Conservation (phyloP, 2,888 invertebrate species). For the Tipula confusa region DNA sequence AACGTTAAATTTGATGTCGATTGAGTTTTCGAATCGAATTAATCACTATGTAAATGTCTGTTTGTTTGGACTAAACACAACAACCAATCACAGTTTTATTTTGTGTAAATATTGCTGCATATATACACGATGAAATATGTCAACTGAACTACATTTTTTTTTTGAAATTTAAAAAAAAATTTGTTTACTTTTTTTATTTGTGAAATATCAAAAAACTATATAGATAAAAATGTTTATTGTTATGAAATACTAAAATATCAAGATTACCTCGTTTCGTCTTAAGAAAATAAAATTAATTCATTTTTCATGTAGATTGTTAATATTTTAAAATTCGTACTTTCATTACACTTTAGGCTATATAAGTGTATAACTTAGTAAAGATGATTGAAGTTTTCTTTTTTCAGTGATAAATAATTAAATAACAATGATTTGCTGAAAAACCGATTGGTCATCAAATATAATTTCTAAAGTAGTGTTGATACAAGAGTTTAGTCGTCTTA, state of each 20-base stretch:
- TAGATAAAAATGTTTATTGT: background rate
- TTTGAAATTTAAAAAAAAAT: background rate
- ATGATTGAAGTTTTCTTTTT: too few species aligned
- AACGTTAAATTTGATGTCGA: background rate
- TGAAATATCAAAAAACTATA: background rate
- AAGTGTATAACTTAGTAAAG: background rate
- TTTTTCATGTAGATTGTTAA: background rate
- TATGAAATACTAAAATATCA: background rate
- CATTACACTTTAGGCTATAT: background rate
- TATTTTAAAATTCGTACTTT: background rate
- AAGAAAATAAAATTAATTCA: background rate
- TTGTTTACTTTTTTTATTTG: background rate
- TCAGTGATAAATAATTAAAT: background rate
- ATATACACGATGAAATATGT: background rate
- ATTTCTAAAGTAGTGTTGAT: background rate
- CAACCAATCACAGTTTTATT: background rate
- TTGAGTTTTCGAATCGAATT: background rate
- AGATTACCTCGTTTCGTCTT: background rate
- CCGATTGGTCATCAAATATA: background rate
- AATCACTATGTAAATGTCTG: background rate
- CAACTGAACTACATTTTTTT: background rate
- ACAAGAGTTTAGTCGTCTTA: background rate
- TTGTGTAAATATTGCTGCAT: background rate
- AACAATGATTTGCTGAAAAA: background rate
- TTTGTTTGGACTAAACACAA: background rate